Evolutionary conservation across 2,888 invertebrate species (phyloP).

Genomic region (Arrhopalites spinosus): DNA sequence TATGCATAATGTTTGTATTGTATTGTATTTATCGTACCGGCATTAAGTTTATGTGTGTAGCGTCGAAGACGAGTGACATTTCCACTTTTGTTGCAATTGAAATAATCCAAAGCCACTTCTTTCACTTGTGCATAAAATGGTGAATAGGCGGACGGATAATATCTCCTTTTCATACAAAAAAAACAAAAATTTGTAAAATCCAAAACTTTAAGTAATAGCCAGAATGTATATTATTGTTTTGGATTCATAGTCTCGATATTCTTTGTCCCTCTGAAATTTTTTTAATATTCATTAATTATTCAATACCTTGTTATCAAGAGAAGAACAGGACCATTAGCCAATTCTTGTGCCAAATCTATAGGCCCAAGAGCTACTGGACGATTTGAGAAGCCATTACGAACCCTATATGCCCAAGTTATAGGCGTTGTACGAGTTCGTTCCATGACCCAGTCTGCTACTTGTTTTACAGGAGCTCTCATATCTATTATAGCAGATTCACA

Average conservation of each 20-base stretch:
- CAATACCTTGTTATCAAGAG: constrained; percentile 44
- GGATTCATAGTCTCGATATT: too few relatives aligned
- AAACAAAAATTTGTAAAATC: too few relatives aligned
- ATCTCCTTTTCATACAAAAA: constrained; percentile 33
- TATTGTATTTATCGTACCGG: constrained; percentile 38
- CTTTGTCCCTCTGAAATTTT: too few relatives aligned
- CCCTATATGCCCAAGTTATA: constrained; percentile 53
- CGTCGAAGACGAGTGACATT: constrained; percentile 53
- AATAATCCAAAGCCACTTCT: constrained; percentile 55
- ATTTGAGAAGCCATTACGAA: constrained; percentile 55
- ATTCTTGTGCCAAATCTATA: constrained; percentile 48
- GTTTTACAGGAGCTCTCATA: constrained; percentile 50
- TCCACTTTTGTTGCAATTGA: constrained; percentile 55
- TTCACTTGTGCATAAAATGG: constrained; percentile 54
- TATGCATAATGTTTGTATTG: background rate
- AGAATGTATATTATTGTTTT: too few relatives aligned
- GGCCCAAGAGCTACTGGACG: constrained; percentile 51
- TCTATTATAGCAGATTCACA: constrained; percentile 31
- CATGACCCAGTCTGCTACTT: constrained; percentile 54
- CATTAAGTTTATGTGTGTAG: constrained; percentile 51
- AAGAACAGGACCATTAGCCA: constrained; percentile 49
- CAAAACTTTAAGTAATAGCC: too few relatives aligned
- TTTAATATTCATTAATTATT: too few relatives aligned
- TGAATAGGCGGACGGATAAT: constrained; percentile 54
- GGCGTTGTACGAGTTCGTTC: constrained; percentile 52